phyloP scores from a whole-genome alignment of 2,888 invertebrate species.

The Nipponacmea schrenckii region DNA sequence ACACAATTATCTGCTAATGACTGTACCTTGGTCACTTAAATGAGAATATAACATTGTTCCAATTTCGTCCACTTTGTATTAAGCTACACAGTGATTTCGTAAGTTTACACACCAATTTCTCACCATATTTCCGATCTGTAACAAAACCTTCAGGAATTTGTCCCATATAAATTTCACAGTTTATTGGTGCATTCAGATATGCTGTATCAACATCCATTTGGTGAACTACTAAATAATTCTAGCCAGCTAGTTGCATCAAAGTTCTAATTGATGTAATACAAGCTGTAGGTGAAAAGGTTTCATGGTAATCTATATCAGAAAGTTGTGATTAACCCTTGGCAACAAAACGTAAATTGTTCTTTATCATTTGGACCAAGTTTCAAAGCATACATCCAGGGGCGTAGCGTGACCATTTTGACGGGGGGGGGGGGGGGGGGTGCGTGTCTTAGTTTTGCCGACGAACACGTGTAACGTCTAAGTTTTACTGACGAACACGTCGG shows the following conservation, averaged over 20 bases:
- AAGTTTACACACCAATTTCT: conserved; percentile 12
- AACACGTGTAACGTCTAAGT: too few relatives aligned
- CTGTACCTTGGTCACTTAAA: too few relatives aligned
- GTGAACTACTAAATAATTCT: conserved; percentile 6
- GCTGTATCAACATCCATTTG: conserved; percentile 23
- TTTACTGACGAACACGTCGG: too few relatives aligned
- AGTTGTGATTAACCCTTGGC: conserved; percentile 12
- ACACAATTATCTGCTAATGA: too few relatives aligned
- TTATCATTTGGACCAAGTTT: too few relatives aligned
- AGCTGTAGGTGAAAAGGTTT: conserved; percentile 5
- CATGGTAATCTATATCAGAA: conserved; percentile 14
- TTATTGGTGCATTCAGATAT: conserved; percentile 13
- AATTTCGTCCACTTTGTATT: conserved; percentile 11
- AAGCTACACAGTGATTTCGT: conserved; percentile 20
- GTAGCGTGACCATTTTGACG: too few relatives aligned
- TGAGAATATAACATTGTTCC: not conserved
- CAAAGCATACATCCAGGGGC: too few relatives aligned
- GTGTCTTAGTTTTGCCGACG: too few relatives aligned
- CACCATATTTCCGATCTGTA: conserved; percentile 1
- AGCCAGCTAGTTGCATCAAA: too few relatives aligned
- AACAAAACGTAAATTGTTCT: not conserved
- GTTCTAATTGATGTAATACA: too few relatives aligned
- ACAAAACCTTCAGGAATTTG: conserved; percentile 20
- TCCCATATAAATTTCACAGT: conserved; percentile 18
- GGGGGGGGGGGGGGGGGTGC: too few relatives aligned